Conservation (phyloP, 2,797 vertebrate genomes). For the Emydoidea blandingii region DNA sequence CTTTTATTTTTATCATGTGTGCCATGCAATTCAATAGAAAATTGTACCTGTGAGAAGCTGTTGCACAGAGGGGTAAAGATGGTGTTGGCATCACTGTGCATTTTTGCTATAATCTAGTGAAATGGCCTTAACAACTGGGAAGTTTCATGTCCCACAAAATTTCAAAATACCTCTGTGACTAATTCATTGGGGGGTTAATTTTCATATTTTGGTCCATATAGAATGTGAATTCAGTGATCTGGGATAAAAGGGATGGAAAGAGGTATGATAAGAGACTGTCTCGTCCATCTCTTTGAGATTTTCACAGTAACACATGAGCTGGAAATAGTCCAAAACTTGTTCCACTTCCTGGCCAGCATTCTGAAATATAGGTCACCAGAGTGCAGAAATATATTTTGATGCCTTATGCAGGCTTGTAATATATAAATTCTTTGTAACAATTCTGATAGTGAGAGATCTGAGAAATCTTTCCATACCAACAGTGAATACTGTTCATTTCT, state of each 20-base stretch:
- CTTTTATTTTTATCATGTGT: not conserved
- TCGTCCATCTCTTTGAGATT: not conserved
- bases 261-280: not conserved
- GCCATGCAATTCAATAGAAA: not conserved
- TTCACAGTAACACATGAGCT: not conserved
- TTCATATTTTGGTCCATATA: not conserved
- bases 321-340: not conserved
- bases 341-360: not conserved
- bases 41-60: not conserved
- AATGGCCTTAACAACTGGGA: not conserved
- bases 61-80: not conserved
- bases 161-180: not conserved
- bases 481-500: not conserved
- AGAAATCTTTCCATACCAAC: conserved; percentile 8
- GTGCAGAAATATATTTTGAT: not conserved
- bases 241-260: not conserved
- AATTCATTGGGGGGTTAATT: rapidly evolving
- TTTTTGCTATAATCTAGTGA: not conserved
- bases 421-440: not conserved
- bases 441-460: conserved; percentile 20
- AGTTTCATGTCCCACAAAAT: not conserved
- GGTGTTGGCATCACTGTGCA: not conserved
- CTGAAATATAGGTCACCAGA: conserved; percentile 13
- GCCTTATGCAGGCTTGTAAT: not conserved
- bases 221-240: not conserved